These are phyloP conservation scores for Parasteatoda tepidariorum DNA, from an alignment of 1,140 invertebrate species.

Conservation along the genomic window DNA sequence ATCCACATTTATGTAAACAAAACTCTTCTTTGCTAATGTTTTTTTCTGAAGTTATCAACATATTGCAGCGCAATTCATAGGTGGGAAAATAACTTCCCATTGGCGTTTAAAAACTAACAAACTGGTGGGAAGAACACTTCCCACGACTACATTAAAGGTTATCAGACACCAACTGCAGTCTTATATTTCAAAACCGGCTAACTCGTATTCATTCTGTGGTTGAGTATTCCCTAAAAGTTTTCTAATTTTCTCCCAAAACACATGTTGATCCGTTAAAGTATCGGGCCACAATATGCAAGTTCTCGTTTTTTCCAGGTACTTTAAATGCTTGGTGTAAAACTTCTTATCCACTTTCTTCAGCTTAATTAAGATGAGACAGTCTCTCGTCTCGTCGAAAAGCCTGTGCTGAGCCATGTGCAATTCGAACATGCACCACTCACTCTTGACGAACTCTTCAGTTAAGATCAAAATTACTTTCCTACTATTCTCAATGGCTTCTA, in stretches of 20 bases:
- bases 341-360: conserved; percentile 72
- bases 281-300: conserved; percentile 74
- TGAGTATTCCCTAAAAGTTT: conserved; percentile 62
- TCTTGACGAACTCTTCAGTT: conserved; percentile 75
- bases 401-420: conserved; percentile 72
- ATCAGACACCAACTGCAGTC: no score
- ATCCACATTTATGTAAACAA: no score
- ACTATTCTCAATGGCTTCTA: conserved; percentile 73
- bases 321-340: conserved; percentile 72
- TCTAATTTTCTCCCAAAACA: conserved; percentile 72
- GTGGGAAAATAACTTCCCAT: no score
- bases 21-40: no score
- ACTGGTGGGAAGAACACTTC: no score
- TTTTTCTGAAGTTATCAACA: no score
- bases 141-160: no score
- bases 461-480: conserved; percentile 75
- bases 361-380: conserved; percentile 74
- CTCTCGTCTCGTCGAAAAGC: conserved; percentile 69
- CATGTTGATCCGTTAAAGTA: conserved; percentile 68
- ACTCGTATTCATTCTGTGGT: background rate
- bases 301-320: conserved; percentile 74
- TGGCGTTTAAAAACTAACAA: no score
- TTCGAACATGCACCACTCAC: conserved; percentile 84
- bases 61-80: no score
- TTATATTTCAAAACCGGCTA: no score